Base-by-base conservation (phyloP, 2,113 vertebrate genomes). In the Albula glossodonta region DNA sequence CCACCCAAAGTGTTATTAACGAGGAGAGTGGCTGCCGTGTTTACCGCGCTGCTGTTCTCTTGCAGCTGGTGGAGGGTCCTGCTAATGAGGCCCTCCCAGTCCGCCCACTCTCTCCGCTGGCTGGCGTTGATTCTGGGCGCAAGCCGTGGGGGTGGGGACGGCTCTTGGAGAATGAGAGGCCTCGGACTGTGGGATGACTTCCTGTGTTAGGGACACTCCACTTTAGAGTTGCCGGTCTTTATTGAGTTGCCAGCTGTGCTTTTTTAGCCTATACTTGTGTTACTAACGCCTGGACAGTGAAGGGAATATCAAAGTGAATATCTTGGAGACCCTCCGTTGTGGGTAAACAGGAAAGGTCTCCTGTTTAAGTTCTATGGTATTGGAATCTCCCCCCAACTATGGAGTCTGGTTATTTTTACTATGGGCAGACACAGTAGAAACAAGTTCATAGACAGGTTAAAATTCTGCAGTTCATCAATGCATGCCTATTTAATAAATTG, bases 41-140 rank as follows among this genome's bases (percentile, higher is more conserved):
- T 52, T 52, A 53, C 51, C 22, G 83, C 74, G 17, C 7, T 22
- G n/a, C n/a, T 49, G 25, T 49, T 52, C 84, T 87, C 85, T 81
- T 80, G n/a, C 86, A 84, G 85, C 89, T 90, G 87, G 87, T 82
- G 5, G 83, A 82, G 78, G 66, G 86, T 87, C 86, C 86, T 74
- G 89, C 89, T 92, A 89, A 92, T 91, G 89, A 91, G 90, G 85
- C 87, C 87, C 88, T 91, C 84, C 83, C 80, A 22, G 88, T 87
- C 82, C 86, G 85, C 83, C 84, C 66, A 66, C 57, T 52, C 31
- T 78, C 84, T 87, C 90, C n/a, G 80, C 83, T 89, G 87, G 84
- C 86, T 78, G 80, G 83, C 56, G 51, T 78, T 52, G 78, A 80
- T 85, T 86, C 83, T 87, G 84, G 85, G 86, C 79, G 87, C 49